Base-by-base conservation (phyloP, 2,888 invertebrate genomes). In the Metacarcinus magister region DNA sequence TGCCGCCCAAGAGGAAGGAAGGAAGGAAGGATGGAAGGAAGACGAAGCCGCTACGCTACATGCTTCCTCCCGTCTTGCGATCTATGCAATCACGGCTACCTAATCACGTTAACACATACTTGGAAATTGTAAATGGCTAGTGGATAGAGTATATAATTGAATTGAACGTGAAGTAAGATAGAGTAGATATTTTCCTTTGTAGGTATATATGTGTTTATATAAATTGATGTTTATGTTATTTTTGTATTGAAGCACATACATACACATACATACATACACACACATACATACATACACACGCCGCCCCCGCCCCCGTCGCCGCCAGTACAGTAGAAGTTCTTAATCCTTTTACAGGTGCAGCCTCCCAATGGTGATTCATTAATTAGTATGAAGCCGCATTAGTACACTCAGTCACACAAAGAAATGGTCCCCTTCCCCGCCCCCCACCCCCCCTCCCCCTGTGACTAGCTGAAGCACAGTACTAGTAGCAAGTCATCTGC, bases 41-140 rank as follows among this genome's bases (percentile, higher is more conserved):
- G n/a, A n/a, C n/a, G n/a, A 82, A 82, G 82, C 82, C 32, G 82
- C 28, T 32, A 7, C 82, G 28, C 82, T 4, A 82, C 82, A 19
- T 67, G 82, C 28, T 32, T 82, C 82, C 82, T n/a, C 32, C 10
- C 82, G 82, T 82, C 82, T 32, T 32, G 32, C 2, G 82, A 8
- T 23, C 32, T 32, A 82, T 8, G 82, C 82, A 82, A 82, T 82
- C 82, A 82, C 82, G 82, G 32, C 32, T 1, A 82, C 32, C 82
- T 10, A 82, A 82, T 32, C 82, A 82, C 82, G 28, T 82, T 82
- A 82, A 8, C 82, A 67, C 67, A 67, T n/a, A 67, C 67, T 67
- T 67, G 67, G 5, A 67, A 4, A 67, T 67, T 67, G 23, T 16
- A 5, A 67, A n/a, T n/a, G n/a, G 67, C 19, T 67, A 4, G n/a